These are phyloP conservation scores for Oreochromis grahami DNA, from an alignment of 2,797 vertebrate species.

Conservation along the genomic window DNA sequence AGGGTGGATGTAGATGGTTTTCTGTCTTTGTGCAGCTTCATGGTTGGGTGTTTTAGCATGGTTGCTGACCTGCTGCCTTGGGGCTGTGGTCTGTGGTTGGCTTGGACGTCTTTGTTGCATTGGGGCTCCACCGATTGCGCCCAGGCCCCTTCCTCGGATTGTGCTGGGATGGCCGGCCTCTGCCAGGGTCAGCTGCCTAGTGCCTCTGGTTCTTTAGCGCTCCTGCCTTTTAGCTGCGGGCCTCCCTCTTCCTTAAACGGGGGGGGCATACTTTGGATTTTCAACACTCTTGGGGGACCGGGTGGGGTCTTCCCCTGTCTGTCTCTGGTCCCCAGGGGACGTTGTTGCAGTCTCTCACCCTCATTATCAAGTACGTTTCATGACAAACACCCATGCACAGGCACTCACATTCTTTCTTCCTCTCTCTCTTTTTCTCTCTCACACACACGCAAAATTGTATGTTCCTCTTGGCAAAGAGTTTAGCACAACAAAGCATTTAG, in stretches of 20 bases:
- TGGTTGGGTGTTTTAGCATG: background rate
- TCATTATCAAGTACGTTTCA: background rate
- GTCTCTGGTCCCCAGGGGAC: background rate
- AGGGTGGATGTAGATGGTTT: background rate
- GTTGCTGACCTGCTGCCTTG: background rate
- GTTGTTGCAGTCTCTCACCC: background rate
- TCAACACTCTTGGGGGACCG: background rate
- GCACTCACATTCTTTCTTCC: background rate
- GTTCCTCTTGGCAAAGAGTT: background rate
- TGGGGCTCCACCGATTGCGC: accelerated
- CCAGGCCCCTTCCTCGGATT: background rate
- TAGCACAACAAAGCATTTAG: background rate
- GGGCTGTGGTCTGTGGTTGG: background rate
- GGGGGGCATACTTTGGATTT: background rate
- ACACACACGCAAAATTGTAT: background rate
- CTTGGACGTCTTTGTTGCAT: background rate
- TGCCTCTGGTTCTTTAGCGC: background rate
- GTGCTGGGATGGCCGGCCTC: background rate
- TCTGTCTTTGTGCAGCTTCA: background rate
- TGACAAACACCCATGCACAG: background rate
- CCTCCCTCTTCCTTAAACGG: background rate
- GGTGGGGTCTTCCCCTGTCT: background rate
- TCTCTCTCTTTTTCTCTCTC: background rate
- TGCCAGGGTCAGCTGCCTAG: background rate
- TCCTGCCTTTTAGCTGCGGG: background rate